A percentile compares a stretch with the other conserved stretches of the same genome.
Evolutionary conservation across 2,888 invertebrate genomes (phyloP).

Genomic region (Lasioglossum calceatum): DNA sequence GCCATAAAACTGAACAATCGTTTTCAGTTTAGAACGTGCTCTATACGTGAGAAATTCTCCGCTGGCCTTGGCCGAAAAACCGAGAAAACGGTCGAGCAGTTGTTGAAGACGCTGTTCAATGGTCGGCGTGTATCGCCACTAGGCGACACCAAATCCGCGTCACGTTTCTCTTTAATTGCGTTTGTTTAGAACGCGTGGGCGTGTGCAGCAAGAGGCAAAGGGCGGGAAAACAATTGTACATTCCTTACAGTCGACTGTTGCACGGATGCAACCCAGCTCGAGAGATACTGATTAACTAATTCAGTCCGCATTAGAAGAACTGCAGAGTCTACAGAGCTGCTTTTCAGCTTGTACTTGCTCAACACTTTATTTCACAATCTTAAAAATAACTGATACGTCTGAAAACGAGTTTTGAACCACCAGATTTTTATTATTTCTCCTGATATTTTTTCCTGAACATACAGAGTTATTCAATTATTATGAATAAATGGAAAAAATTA

Average conservation of each 20-base stretch:
- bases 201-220: not conserved
- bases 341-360: not conserved
- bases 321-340: not conserved
- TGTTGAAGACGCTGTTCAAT: conserved; percentile 14
- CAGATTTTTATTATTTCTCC: not conserved
- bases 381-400: not conserved
- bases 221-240: conserved; percentile 21
- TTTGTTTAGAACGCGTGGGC: conserved; percentile 60
- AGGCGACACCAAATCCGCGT: conserved; percentile 41
- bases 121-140: conserved; percentile 9
- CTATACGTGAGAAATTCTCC: conserved; percentile 5
- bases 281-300: not conserved
- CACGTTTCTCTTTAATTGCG: conserved; percentile 73
- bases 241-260: conserved; percentile 29
- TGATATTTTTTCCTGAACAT: not conserved
- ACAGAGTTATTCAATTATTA: not conserved
- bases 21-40: not conserved
- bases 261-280: not conserved
- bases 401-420: not conserved
- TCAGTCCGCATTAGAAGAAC: not conserved
- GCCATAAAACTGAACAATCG: conserved; percentile 9
- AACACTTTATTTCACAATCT: not conserved
- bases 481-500: too few species aligned
- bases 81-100: not conserved
- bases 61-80: conserved; percentile 48